These are phyloP conservation scores for Lycocerus yunnanus DNA, from an alignment of 2,888 invertebrate genomes.

Conservation along the genomic window DNA sequence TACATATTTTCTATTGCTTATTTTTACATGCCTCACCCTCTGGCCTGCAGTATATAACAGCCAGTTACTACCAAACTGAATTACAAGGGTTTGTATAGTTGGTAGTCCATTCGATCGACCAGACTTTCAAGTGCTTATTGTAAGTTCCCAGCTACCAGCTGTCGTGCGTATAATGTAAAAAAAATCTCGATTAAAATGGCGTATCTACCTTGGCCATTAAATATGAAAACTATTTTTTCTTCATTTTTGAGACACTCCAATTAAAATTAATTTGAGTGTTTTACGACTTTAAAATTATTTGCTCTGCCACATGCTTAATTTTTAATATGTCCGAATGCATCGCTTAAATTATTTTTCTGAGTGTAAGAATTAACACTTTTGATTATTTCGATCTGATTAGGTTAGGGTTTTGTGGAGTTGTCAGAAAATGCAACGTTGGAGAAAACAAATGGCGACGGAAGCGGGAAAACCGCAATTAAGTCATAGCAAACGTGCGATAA, in stretches of 20 bases:
- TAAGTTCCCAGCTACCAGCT: conserved; percentile 37
- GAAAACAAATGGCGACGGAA: too few relatives aligned
- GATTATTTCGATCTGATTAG: too few relatives aligned
- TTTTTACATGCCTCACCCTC: conserved; percentile 22
- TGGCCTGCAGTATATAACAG: conserved; percentile 32
- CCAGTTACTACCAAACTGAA: conserved; percentile 37
- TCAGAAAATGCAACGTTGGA: too few relatives aligned
- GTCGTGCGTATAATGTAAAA: conserved; percentile 28
- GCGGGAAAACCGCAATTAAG: too few relatives aligned
- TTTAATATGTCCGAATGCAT: too few relatives aligned
- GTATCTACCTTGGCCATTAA: neutral
- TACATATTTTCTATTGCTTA: conserved; percentile 19
- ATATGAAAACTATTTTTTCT: neutral
- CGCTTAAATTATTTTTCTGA: too few relatives aligned
- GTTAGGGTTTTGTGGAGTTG: too few relatives aligned
- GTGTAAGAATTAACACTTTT: neutral
- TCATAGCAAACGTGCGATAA: too few relatives aligned
- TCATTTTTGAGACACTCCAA: neutral
- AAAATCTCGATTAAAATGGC: conserved; percentile 18
- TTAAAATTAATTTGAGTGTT: neutral
- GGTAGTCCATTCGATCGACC: conserved; percentile 36
- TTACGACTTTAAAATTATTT: too few relatives aligned
- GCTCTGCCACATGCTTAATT: too few relatives aligned
- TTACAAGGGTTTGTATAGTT: conserved; percentile 35
- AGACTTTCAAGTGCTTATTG: conserved; percentile 41